Evolutionary conservation across 1,140 invertebrate genomes (phyloP), one percentile per base, ranked within the genome.

Genomic region (Sarcophaga bullata): DNA sequence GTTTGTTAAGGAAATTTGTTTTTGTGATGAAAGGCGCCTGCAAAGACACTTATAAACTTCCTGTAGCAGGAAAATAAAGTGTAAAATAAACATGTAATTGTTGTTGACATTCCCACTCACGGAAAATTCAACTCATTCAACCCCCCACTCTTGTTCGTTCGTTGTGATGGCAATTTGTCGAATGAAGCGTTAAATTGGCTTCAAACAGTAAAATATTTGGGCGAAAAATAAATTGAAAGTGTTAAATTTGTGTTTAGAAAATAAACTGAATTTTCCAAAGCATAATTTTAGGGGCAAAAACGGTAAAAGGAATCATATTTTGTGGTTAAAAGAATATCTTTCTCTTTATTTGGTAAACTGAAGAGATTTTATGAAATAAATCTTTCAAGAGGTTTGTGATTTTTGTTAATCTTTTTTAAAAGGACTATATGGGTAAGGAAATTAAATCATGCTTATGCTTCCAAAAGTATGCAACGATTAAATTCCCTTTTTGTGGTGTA

Each of bases 21-120:
- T 37, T n/a, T 68, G 17, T 17, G 19, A 68, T 68, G 62, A 19
- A 68, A 68, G 62, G 62, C 17, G 19, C 17, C n/a, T 58, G 17
- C 17, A 17, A 68, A 68, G 62, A 68, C 62, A 68, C 62, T 68
- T 19, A 25, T 19, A 68, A 68, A 68, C 62, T 68, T 68, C 62
- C 62, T 68, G 62, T 68, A 68, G 62, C 62, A 68, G 62, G 62
- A 68, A 68, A 68, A 68, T 68, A 8, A 68, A 68, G 62, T 68
- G 62, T 68, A 68, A 68, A 68, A 68, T 25, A 68, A 68, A 68
- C 19, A 68, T 68, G 62, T 68, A 68, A 68, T 68, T 68, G 62
- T 58, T 58, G 54, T 68, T 68, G 62, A 68, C 62, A 68, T 19
- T 9, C n/a, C 19, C 17, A 19, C 19, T 68, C 62, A 4, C 62